Evolutionary conservation across 2,888 invertebrate genomes (phyloP), one percentile per base, ranked within the genome.

Genomic region (Tanypteryx hageni): DNA sequence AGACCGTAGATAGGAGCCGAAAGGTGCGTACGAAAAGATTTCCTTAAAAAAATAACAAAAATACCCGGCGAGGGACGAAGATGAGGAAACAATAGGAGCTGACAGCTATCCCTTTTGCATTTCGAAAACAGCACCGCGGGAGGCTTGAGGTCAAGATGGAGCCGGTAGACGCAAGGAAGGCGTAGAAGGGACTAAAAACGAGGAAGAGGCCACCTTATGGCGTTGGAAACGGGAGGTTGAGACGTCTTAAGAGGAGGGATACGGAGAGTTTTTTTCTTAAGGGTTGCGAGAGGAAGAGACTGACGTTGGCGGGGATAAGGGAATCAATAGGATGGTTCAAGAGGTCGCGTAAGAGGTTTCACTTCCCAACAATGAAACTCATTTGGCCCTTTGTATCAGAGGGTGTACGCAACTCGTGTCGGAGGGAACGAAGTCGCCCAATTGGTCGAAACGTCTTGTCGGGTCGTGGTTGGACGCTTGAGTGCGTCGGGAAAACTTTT

Each of bases 291-390:
- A 22, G 64, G 61, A 64, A 18, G 44, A 64, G 64, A n/a, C 44
- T 31, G 64, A 64, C 58, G 57, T n/a, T 68, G 44, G 68, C 22
- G 86, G 31, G 59, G 44, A 89, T 89, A 64, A 89, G 64, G 64
- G 64, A 64, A 64, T 89, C 64, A 61, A 89, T 89, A 31, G 56
- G 68, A 64, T 18, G 58, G 89, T 61, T 89, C 64, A 58, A 64
- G 0, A 89, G 89, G 89, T 89, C 89, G 27, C n/a, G 27, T 68
- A 31, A 89, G 68, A 89, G 89, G 89, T 89, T 89, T 64, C 68
- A 58, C 64, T 89, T 68, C 64, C 64, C 89, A 89, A 89, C 89
- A 89, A 89, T 89, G 89, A 89, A 89, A 89, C 89, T 89, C 89
- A 64, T 89, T 89, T 89, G 64, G 89, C 11, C 44, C 27, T 89